Evolutionary conservation across 2,888 invertebrate genomes (phyloP).

Genomic region (Tromatobia lineatoria): DNA sequence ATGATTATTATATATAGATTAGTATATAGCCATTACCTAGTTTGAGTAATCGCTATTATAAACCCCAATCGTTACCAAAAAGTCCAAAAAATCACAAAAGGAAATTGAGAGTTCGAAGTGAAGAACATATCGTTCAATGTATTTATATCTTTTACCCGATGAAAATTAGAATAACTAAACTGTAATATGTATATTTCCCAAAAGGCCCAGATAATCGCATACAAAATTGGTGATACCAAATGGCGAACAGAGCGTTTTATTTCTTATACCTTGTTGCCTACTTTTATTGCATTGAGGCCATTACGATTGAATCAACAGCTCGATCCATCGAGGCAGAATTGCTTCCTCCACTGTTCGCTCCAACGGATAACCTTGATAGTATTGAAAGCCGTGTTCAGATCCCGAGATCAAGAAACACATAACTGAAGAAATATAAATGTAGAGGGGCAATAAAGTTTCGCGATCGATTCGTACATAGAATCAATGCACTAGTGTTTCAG

Average conservation of each 20-base stretch:
- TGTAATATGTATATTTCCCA: background rate
- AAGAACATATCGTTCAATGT: too few relatives aligned
- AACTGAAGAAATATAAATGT: slow-evolving; percentile 1
- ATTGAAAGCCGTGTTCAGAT: slow-evolving; percentile 14
- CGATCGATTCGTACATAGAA: slow-evolving; percentile 21
- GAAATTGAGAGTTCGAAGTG: too few relatives aligned
- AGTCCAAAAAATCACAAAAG: background rate
- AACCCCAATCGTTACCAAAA: too few relatives aligned
- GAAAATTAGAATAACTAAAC: background rate
- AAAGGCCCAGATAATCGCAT: background rate
- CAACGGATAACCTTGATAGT: slow-evolving; percentile 11
- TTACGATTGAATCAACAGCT: slow-evolving; percentile 9
- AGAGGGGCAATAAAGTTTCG: slow-evolving; percentile 16
- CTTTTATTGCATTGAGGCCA: slow-evolving; percentile 1
- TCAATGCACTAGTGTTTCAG: slow-evolving; percentile 20
- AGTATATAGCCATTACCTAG: too few relatives aligned
- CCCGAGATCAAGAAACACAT: slow-evolving; percentile 14
- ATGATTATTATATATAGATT: too few relatives aligned
- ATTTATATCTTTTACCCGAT: too few relatives aligned
- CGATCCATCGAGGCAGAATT: slow-evolving; percentile 2
- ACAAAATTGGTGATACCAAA: background rate
- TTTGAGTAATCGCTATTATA: too few relatives aligned
- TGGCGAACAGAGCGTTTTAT: background rate
- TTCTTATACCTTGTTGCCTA: background rate
- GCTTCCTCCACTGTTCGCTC: background rate